Percentiles rank a stretch among this genome's conserved stretches.
Evolutionary conservation across 2,113 vertebrate species (phyloP).

Genomic region (Phaethornis superciliosus): DNA sequence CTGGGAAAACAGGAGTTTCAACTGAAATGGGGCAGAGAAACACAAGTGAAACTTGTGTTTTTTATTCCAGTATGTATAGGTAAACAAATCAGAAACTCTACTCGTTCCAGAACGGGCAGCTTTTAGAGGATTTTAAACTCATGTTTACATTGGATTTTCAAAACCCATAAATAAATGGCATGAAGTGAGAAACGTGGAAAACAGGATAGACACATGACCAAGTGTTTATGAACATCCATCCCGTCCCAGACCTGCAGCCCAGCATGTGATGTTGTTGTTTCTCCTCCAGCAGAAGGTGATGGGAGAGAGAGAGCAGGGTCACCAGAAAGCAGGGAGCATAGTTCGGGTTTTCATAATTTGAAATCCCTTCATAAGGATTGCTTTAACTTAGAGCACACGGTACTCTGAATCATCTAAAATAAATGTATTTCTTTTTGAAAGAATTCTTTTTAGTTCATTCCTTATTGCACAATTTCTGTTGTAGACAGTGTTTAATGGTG

Average conservation of each 20-base stretch:
- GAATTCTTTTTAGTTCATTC: background rate
- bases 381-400: background rate
- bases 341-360: background rate
- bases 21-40: background rate
- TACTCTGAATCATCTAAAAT: background rate
- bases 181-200: slow-evolving; percentile 19
- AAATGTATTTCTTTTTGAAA: background rate
- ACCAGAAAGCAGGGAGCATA: background rate
- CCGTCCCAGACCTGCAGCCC: background rate
- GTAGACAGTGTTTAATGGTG: background rate
- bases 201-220: slow-evolving; percentile 6
- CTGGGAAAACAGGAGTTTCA: background rate
- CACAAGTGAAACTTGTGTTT: background rate
- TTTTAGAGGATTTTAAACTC: background rate
- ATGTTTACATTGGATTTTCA: background rate
- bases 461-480: background rate
- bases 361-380: background rate
- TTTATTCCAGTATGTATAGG: background rate
- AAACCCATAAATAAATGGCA: slow-evolving; percentile 1
- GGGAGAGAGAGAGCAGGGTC: background rate
- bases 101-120: background rate
- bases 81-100: background rate
- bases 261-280: slow-evolving; percentile 50
- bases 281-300: slow-evolving; percentile 40
- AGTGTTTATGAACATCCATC: slow-evolving; percentile 32